Percentiles rank a stretch among this genome's conserved stretches.
Conservation (phyloP, 2,113 vertebrate genomes). For the Buteo buteo region DNA sequence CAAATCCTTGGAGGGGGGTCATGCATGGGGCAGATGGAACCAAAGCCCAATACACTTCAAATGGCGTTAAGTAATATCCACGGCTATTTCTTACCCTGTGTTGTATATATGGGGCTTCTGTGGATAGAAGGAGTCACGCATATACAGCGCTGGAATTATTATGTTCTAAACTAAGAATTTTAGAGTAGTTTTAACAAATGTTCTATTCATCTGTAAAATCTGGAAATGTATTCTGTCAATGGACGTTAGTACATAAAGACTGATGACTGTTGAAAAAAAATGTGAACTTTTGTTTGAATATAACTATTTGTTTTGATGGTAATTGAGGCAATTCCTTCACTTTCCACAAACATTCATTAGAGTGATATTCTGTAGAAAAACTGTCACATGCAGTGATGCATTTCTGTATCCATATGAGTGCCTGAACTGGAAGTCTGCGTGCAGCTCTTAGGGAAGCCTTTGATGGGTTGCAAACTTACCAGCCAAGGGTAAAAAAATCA, state of each 20-base stretch:
- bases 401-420: conserved; percentile 20
- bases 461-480: not conserved
- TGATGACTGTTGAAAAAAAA: not conserved
- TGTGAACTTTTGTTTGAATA: conserved; percentile 22
- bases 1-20: not conserved
- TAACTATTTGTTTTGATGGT: conserved; percentile 57
- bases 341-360: conserved; percentile 54
- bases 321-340: conserved; percentile 54
- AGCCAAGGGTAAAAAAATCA: not conserved
- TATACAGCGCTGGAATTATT: not conserved
- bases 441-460: not conserved
- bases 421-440: not conserved
- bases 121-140: not conserved
- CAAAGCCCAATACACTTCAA: not conserved
- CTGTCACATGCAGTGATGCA: not conserved
- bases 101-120: not conserved
- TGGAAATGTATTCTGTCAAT: conserved; percentile 4
- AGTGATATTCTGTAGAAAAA: conserved; percentile 45
- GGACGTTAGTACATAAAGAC: conserved; percentile 19
- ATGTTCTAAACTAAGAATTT: not conserved
- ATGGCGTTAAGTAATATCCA: not conserved
- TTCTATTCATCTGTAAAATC: conserved; percentile 30
- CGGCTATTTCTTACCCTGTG: not conserved
- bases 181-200: not conserved
- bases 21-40: not conserved